phyloP scores from a whole-genome alignment of 1,140 invertebrate genomes.

The Cotesia glomerata region DNA sequence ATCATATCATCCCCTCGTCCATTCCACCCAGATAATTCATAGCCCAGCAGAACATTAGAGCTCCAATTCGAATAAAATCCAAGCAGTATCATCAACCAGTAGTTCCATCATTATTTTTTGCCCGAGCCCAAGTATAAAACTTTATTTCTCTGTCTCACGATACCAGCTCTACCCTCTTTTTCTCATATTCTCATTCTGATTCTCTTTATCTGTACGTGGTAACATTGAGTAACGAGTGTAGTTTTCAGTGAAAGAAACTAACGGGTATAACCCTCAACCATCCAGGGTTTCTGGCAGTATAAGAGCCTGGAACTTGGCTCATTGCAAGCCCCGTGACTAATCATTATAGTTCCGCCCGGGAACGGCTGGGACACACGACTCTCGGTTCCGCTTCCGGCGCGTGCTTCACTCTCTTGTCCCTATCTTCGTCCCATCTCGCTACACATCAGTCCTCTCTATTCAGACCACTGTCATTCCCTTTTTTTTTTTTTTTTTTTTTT shows the following conservation, averaged over 20 bases:
- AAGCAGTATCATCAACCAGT: background rate
- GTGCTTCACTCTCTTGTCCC: slow-evolving; percentile 45
- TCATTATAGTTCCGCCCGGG: slow-evolving; percentile 63
- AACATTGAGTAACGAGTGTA: no score
- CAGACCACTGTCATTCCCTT: background rate
- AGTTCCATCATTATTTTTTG: background rate
- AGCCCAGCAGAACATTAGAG: background rate
- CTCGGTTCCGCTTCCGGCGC: slow-evolving; percentile 63
- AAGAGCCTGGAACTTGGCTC: slow-evolving; percentile 34
- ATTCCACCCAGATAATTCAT: background rate
- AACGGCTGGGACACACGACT: slow-evolving; percentile 63
- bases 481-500: no score
- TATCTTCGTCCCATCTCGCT: background rate
- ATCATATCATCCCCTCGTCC: background rate
- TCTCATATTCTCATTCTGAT: background rate
- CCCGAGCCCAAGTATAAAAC: no score
- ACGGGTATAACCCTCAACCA: slow-evolving; percentile 13
- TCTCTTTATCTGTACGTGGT: background rate
- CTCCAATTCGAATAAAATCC: no score
- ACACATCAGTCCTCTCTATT: background rate
- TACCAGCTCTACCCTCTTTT: background rate
- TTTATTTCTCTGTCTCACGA: slow-evolving; percentile 28
- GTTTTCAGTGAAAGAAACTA: background rate
- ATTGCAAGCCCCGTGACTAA: slow-evolving; percentile 60
- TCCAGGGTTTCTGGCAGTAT: background rate